Base-by-base conservation (phyloP, 2,113 vertebrate genomes). In the Sinocyclocheilus anophthalmus region DNA sequence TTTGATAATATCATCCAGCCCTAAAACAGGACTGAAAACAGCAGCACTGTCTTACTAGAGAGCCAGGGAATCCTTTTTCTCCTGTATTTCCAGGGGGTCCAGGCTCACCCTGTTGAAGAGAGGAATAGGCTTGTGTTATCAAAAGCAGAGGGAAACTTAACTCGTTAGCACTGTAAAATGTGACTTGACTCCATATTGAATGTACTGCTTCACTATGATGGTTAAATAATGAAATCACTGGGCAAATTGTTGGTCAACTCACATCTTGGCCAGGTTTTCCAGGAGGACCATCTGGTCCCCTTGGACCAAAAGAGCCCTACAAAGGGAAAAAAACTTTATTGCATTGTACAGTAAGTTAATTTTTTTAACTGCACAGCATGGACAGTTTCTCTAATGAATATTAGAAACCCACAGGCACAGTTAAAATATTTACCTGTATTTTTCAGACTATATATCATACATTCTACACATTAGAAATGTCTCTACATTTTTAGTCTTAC, bases 231-330 rank as follows among this genome's bases (percentile, higher is more conserved):
- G 3, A 48, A 81, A 81, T 61, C 24, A 48, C 12, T 70, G 45
- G 1, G 61, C 5, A 9, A 50, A 69, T 13, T 33, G 4, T 30
- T 61, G 39, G 13, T 76, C 5, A 42, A 94, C 97, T 95, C 93
- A 99, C 98, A 93, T 99, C 98, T 93, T 92, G 91, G 81, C 98
- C 98, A 73, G 97, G 85, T 93, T 98, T 99, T 88, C 98, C 98
- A 39, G 93, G 84, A 84, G 95, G 94, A 42, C 98, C 98, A 30
- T 99, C 97, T 57, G 97, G 98, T 67, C 98, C 98, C 79, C 98
- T 95, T 76, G 94, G 90, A 90, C 98, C 98, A 53, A 91, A 63
- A 80, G 96, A 91, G 42, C 98, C 98, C 98, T 99, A 89, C 22
- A 75, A 65, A 24, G 88, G 80, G 76, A 72, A 85, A 67, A 9